Evolutionary conservation across 2,113 vertebrate species (phyloP).

Genomic region (Hemibagrus wyckioides): DNA sequence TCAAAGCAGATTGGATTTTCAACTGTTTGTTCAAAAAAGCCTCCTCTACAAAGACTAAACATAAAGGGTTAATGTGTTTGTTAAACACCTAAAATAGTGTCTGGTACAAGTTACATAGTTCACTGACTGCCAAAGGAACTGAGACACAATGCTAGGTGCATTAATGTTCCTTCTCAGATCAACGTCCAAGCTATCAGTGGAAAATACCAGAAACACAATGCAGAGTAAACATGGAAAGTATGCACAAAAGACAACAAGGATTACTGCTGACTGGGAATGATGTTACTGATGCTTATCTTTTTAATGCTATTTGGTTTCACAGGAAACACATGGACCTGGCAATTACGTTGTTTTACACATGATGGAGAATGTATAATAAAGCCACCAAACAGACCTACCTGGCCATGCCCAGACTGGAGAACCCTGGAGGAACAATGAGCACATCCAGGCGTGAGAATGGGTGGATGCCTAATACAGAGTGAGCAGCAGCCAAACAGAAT

Average conservation of each 20-base stretch:
- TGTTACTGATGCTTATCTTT: neutral
- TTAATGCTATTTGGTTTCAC: neutral
- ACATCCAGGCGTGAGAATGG: constrained; percentile 91
- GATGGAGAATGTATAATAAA: neutral
- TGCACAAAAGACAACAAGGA: neutral
- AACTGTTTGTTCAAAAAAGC: constrained; percentile 45
- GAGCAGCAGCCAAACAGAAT: constrained; percentile 84
- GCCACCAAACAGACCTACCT: constrained; percentile 75
- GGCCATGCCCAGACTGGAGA: constrained; percentile 96
- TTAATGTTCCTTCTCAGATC: neutral
- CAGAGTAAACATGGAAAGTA: constrained; percentile 4
- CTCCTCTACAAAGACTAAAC: constrained; percentile 48
- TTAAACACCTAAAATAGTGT: constrained; percentile 50
- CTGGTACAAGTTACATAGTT: constrained; percentile 43
- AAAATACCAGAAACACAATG: constrained; percentile 6
- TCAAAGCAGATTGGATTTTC: constrained; percentile 50
- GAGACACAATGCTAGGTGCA: neutral
- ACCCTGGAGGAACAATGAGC: constrained; percentile 89
- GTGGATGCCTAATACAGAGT: constrained; percentile 83
- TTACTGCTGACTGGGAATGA: neutral
- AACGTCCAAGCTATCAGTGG: neutral
- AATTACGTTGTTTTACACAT: neutral
- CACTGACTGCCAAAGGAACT: constrained; percentile 43
- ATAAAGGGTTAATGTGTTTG: constrained; percentile 46
- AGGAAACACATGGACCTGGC: neutral